Conservation (phyloP, 2,113 vertebrate species). For the Hoplias malabaricus region DNA sequence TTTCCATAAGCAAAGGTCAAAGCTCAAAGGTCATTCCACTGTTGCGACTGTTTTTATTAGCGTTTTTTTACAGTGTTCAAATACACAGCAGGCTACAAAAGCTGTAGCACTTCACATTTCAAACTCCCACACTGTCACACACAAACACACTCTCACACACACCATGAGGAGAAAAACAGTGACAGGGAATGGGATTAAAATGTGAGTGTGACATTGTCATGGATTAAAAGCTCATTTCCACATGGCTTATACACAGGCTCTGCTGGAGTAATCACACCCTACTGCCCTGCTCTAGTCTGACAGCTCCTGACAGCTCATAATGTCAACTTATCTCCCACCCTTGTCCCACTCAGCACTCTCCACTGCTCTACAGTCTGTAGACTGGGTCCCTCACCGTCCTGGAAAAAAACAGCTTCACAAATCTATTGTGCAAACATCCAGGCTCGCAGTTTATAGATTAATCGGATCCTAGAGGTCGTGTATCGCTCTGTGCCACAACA, state of each 20-base stretch:
- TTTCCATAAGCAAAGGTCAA: no score
- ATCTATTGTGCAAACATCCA: background rate
- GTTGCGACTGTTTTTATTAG: no score
- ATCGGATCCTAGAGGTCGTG: background rate
- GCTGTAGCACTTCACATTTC: background rate
- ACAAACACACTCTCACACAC: background rate
- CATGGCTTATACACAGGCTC: constrained; percentile 24
- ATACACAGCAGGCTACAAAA: background rate
- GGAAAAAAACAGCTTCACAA: background rate
- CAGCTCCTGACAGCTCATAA: constrained; percentile 22
- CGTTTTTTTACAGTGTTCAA: background rate
- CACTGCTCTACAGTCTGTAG: background rate
- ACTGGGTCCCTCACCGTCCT: background rate
- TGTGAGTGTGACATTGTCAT: constrained; percentile 25
- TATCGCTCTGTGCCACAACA: no score
- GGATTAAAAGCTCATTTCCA: constrained; percentile 47
- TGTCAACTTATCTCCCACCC: constrained; percentile 26
- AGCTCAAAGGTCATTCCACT: no score
- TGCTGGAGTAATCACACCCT: constrained; percentile 10
- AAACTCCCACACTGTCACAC: background rate
- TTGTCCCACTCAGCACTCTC: constrained; percentile 15
- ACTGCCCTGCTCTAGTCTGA: background rate
- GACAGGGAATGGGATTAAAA: constrained; percentile 53
- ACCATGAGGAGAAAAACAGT: constrained; percentile 17
- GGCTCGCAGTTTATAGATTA: background rate